Evolutionary conservation across 2,888 invertebrate species (phyloP), one percentile per base, ranked within the genome.

Genomic region (Troides oblongomaculatus): DNA sequence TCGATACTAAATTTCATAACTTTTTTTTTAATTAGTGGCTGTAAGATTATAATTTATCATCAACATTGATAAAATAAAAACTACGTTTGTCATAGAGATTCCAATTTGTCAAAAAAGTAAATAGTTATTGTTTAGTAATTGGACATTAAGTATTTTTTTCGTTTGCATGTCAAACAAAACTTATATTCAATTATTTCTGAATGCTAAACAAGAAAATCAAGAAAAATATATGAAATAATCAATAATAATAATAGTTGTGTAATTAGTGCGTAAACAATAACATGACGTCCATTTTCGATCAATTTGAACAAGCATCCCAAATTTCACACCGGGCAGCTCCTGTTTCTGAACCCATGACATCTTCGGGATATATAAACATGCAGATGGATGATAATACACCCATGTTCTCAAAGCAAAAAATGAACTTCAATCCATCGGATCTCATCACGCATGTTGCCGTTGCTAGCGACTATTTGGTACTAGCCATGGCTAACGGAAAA

Each of bases 261-360:
- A 58, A 14, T 58, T 53, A 53, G 46, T 23, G 25, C 14, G 10
- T n/a, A 60, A 57, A 10, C 18, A 10, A 46, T 65, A 84, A 75
- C 71, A 97, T 97, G 97, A 96, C 97, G 79, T 96, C 96, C 30
- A 95, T 97, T 84, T 94, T 97, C 74, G 96, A 97, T 87, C 97
- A 97, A 88, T 96, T 96, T 84, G 97, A 97, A 84, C 95, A 96
- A 85, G 95, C 95, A n/a, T 95, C 95, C 21, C 95, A 95, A 78
- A 85, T 85, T 62, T 86, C 88, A 2, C 86, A 90, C 74, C 83
- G 86, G 3, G 79, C 83, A n/a, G 87, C 86, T 64, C 84, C 86
- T 46, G 81, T 82, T n/a, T 72, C 85, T 0, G 90, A 89, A 72
- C 86, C 90, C 18, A 89, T 92, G 87, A 89, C 93, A 7, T 92